A percentile compares a stretch with the other conserved stretches of the same genome.
Evolutionary conservation across 2,797 vertebrate genomes (phyloP).

Genomic region (Hippoglossus hippoglossus): DNA sequence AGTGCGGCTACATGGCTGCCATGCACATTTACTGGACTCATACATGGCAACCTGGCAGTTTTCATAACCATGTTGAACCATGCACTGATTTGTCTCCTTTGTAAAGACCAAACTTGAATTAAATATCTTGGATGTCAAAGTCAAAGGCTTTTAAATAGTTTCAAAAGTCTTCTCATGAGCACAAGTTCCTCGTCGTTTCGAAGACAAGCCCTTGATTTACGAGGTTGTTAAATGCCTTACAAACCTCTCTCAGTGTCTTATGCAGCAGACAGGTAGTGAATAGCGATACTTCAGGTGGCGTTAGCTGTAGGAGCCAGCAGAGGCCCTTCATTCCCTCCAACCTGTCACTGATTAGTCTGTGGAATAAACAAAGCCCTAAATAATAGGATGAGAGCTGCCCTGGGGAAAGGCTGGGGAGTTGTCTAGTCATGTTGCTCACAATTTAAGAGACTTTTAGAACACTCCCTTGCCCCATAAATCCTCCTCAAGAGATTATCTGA

Average conservation of each 20-base stretch:
- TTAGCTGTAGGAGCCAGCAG: conserved; percentile 63
- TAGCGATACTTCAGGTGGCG: conserved; percentile 69
- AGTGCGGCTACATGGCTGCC: conserved; percentile 71
- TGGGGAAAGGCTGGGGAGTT: conserved; percentile 77
- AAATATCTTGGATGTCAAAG: conserved; percentile 52
- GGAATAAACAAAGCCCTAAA: conserved; percentile 84
- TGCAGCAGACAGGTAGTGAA: conserved; percentile 69
- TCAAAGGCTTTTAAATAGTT: conserved; percentile 54
- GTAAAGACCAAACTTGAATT: conserved; percentile 48
- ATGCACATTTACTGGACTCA: conserved; percentile 75
- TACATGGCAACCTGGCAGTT: conserved; percentile 73
- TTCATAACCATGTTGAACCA: conserved; percentile 73
- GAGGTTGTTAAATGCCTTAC: conserved; percentile 55
- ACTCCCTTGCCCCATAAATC: conserved; percentile 84
- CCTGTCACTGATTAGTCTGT: conserved; percentile 82
- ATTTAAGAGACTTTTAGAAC: conserved; percentile 84
- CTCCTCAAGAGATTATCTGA: conserved; percentile 83
- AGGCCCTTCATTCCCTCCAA: conserved; percentile 63
- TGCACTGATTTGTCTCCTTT: conserved; percentile 59
- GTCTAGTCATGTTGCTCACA: conserved; percentile 83
- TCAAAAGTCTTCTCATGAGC: conserved; percentile 48
- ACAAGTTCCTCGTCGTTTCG: conserved; percentile 37
- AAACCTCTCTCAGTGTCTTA: conserved; percentile 55
- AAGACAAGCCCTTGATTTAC: conserved; percentile 61
- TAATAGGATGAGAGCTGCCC: conserved; percentile 79